Percentiles rank a stretch among this genome's conserved stretches.
phyloP scores from a whole-genome alignment of 2,113 vertebrate species.

The Leuciscus idus region DNA sequence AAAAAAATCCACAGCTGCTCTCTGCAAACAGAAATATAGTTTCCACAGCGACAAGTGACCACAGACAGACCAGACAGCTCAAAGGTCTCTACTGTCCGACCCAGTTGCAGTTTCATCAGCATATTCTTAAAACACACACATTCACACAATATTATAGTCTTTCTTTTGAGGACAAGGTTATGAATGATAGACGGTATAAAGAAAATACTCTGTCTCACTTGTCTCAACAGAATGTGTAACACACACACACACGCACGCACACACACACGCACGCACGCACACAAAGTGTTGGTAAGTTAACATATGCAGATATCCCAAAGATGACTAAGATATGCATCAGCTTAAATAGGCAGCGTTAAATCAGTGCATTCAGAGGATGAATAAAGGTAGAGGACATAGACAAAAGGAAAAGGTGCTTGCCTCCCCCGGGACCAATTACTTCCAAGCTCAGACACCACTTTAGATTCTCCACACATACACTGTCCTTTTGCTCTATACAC shows the following conservation, averaged over 20 bases:
- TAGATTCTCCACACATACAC: conserved; percentile 34
- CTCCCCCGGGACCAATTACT: conserved; percentile 41
- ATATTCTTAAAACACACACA: not conserved
- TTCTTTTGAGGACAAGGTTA: not conserved
- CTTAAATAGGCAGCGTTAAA: conserved; percentile 17
- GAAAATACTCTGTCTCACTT: not conserved
- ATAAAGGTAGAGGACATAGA: conserved; percentile 9
- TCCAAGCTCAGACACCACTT: conserved; percentile 23
- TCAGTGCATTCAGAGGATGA: conserved; percentile 7
- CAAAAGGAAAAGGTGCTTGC: conserved; percentile 33
- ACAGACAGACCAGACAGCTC: not conserved
- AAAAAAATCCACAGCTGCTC: conserved; percentile 16
- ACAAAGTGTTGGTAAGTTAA: too few species aligned
- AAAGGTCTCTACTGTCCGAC: not conserved
- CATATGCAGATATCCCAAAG: not conserved
- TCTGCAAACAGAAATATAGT: not conserved
- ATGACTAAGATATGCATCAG: not conserved
- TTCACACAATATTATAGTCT: not conserved
- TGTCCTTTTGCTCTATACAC: conserved; percentile 5
- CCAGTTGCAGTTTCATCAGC: not conserved
- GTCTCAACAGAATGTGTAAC: not conserved
- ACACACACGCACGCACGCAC: not conserved
- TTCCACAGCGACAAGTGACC: not conserved
- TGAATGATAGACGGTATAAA: not conserved
- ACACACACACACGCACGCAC: too few species aligned